A percentile compares a stretch with the other conserved stretches of the same genome.
Evolutionary conservation across 2,888 invertebrate genomes (phyloP).

Genomic region (Apoda limacodes): DNA sequence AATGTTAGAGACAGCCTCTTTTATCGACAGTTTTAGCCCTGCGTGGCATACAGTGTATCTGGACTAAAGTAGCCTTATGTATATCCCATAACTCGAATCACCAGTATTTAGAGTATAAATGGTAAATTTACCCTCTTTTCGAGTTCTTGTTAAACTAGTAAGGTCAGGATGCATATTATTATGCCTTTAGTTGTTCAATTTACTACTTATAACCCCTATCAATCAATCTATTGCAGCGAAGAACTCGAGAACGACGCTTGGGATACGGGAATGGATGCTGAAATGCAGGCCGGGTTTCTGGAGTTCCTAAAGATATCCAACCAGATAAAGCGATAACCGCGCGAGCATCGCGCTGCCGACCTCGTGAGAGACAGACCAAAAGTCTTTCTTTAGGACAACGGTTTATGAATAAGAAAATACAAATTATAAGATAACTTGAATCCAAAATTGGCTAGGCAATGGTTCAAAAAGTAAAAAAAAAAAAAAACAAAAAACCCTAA

Average conservation of each 20-base stretch:
- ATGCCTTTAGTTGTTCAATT: too few species aligned
- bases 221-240: slow-evolving; percentile 36
- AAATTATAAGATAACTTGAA: slow-evolving; percentile 17
- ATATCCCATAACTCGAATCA: too few species aligned
- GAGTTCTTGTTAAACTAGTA: too few species aligned
- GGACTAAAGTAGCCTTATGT: too few species aligned
- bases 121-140: too few species aligned
- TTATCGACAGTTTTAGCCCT: too few species aligned
- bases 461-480: slow-evolving; percentile 22
- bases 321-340: slow-evolving; percentile 65
- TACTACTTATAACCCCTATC: too few species aligned
- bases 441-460: slow-evolving; percentile 4
- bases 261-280: slow-evolving; percentile 65
- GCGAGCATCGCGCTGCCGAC: slow-evolving; percentile 23
- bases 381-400: slow-evolving; percentile 36
- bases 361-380: slow-evolving; percentile 41
- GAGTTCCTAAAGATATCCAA: slow-evolving; percentile 66
- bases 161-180: too few species aligned
- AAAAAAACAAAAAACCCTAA: slow-evolving; percentile 51
- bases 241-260: slow-evolving; percentile 61
- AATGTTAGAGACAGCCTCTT: too few species aligned
- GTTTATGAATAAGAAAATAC: slow-evolving; percentile 41
- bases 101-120: too few species aligned
- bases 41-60: too few species aligned
- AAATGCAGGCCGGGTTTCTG: slow-evolving; percentile 63